Evolutionary conservation across 2,888 invertebrate genomes (phyloP).

Genomic region (Drosophila greeni): DNA sequence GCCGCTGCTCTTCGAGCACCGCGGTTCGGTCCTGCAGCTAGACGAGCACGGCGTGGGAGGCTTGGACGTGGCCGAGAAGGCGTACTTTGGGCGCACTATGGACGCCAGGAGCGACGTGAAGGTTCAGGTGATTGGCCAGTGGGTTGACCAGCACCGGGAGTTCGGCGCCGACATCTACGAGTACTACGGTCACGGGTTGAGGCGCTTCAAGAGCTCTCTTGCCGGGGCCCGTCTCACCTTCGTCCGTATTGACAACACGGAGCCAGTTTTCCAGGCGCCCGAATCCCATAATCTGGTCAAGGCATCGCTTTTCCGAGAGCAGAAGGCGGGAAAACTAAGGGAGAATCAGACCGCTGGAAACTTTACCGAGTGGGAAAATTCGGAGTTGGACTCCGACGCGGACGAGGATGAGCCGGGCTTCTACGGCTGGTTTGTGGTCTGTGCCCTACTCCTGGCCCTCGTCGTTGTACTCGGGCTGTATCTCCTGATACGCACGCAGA

Average conservation of each 20-base stretch:
- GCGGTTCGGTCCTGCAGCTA: conserved; percentile 66
- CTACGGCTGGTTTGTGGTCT: conserved; percentile 72
- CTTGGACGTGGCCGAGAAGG: conserved; percentile 69
- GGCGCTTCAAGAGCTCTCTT: conserved; percentile 63
- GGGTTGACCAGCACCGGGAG: conserved; percentile 71
- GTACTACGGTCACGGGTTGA: conserved; percentile 72
- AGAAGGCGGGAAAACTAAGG: conserved; percentile 33
- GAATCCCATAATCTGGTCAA: conserved; percentile 62
- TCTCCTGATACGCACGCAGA: conserved; percentile 61
- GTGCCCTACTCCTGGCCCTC: conserved; percentile 57
- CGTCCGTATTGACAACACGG: conserved; percentile 69
- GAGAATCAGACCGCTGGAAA: conserved; percentile 30
- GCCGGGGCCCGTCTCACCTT: conserved; percentile 58
- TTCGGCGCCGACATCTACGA: conserved; percentile 74
- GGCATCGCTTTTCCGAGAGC: conserved; percentile 55
- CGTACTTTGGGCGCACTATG: conserved; percentile 73
- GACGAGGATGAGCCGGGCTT: conserved; percentile 43
- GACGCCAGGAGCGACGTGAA: conserved; percentile 68
- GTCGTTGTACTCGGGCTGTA: conserved; percentile 59
- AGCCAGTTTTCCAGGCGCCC: conserved; percentile 72
- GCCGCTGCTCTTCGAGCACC: conserved; percentile 72
- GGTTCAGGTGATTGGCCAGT: conserved; percentile 75
- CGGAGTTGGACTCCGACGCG: conserved; percentile 23
- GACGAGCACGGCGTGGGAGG: conserved; percentile 70
- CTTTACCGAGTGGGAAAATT: conserved; percentile 53